phyloP scores from a whole-genome alignment of 2,113 vertebrate genomes.

The Anhinga rufa region DNA sequence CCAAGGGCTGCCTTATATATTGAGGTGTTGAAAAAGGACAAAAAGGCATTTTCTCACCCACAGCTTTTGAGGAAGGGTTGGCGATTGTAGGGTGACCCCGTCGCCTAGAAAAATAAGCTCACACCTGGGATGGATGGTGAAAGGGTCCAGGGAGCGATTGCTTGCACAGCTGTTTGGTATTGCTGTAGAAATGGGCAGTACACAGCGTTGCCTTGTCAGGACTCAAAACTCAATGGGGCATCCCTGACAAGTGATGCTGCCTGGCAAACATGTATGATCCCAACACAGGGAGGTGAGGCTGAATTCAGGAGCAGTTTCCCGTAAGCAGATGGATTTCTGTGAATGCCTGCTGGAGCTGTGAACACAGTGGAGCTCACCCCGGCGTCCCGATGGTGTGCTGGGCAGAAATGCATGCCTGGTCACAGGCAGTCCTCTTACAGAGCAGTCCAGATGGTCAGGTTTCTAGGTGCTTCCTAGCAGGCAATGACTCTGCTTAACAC shows the following conservation, averaged over 20 bases:
- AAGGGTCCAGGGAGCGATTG: no score
- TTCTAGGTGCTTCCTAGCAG: background rate
- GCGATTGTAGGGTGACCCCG: no score
- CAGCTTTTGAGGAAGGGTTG: no score
- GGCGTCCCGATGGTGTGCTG: rapidly evolving
- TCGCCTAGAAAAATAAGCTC: no score
- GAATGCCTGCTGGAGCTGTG: rapidly evolving
- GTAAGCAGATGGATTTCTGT: background rate
- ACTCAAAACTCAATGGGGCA: rapidly evolving
- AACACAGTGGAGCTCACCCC: background rate
- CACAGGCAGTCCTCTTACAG: background rate
- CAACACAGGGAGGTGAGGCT: background rate
- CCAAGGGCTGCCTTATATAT: no score
- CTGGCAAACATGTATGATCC: rapidly evolving
- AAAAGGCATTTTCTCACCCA: no score
- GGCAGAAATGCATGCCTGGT: background rate
- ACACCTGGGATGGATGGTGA: no score
- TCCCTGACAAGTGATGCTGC: background rate
- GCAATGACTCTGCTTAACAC: background rate
- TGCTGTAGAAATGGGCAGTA: background rate
- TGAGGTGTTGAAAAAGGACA: no score
- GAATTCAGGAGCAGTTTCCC: background rate
- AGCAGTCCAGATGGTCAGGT: background rate
- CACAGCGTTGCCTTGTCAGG: background rate
- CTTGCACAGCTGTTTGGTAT: no score